Evolutionary conservation across 2,113 vertebrate species (phyloP).

Genomic region (Psammodynastes pulverulentus): DNA sequence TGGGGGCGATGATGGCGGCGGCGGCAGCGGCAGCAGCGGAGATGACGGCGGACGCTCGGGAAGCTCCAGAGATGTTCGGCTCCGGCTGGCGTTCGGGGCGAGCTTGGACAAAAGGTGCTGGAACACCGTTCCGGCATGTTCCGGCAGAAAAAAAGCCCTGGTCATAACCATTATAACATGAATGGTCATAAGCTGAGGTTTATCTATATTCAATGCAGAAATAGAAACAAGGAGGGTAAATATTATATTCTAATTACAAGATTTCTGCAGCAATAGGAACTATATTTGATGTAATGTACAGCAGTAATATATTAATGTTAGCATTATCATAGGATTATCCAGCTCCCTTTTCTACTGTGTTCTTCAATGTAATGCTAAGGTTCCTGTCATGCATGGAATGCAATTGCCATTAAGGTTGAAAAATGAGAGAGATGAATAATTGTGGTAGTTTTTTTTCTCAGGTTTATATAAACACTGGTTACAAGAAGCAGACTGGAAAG

Average conservation of each 20-base stretch:
- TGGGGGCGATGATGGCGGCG: too few species aligned
- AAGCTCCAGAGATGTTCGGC: too few species aligned
- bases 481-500: slow-evolving; percentile 63
- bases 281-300: slow-evolving; percentile 32
- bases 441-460: slow-evolving; percentile 75
- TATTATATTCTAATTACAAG: neutral
- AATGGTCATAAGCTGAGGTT: neutral
- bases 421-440: slow-evolving; percentile 73
- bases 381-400: slow-evolving; percentile 71
- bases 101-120: too few species aligned
- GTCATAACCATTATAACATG: neutral
- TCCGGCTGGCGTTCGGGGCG: too few species aligned
- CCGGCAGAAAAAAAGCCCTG: too few species aligned
- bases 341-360: neutral
- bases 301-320: slow-evolving; percentile 52
- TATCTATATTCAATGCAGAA: neutral
- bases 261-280: neutral
- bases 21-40: too few species aligned
- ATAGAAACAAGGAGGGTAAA: neutral
- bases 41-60: too few species aligned
- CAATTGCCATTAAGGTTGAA: slow-evolving; percentile 77
- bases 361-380: slow-evolving; percentile 49
- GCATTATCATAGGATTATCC: neutral
- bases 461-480: slow-evolving; percentile 75
- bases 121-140: too few species aligned